These are phyloP conservation scores for Corydoras maculifer DNA, from an alignment of 2,113 vertebrate species.

Conservation along the genomic window DNA sequence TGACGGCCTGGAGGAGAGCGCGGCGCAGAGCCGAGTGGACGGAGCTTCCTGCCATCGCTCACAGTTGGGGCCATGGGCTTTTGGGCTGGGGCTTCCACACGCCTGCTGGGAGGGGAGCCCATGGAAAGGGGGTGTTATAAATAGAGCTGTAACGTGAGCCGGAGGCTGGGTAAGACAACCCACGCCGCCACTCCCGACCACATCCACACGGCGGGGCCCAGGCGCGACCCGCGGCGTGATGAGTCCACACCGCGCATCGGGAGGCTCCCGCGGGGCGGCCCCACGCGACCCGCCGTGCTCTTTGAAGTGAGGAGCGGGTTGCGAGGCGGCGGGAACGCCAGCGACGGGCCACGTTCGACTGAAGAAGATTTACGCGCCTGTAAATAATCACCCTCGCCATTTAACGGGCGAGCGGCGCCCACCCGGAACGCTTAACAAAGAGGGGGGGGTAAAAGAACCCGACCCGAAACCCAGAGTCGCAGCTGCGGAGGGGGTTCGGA, in stretches of 20 bases:
- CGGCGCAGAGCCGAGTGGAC: constrained; percentile 31
- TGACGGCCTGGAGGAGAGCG: constrained; percentile 62
- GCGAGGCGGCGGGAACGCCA: neutral
- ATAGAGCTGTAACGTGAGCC: constrained; percentile 97
- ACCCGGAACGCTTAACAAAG: too few species aligned
- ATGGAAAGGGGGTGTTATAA: constrained; percentile 90
- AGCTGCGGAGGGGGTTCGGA: neutral
- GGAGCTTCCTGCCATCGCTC: constrained; percentile 38
- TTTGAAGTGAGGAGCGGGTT: neutral
- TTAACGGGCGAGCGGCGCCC: neutral
- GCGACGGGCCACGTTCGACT: neutral
- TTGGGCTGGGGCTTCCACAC: constrained; percentile 66
- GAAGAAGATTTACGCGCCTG: constrained; percentile 24
- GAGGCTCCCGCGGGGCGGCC: constrained; percentile 55
- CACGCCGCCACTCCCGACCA: constrained; percentile 72
- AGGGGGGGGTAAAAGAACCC: too few species aligned
- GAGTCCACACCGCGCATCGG: constrained; percentile 59
- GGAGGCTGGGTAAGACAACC: constrained; percentile 91
- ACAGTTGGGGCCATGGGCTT: constrained; percentile 35
- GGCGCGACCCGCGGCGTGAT: constrained; percentile 61
- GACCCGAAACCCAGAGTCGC: neutral
- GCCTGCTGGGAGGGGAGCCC: constrained; percentile 59
- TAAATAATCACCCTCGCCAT: constrained; percentile 26
- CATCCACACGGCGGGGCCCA: constrained; percentile 73
- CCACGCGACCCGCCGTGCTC: constrained; percentile 47